These are phyloP conservation scores for Astropecten irregularis DNA, from an alignment of 53 echinoderm and acorn worm genomes.

Conservation along the genomic window DNA sequence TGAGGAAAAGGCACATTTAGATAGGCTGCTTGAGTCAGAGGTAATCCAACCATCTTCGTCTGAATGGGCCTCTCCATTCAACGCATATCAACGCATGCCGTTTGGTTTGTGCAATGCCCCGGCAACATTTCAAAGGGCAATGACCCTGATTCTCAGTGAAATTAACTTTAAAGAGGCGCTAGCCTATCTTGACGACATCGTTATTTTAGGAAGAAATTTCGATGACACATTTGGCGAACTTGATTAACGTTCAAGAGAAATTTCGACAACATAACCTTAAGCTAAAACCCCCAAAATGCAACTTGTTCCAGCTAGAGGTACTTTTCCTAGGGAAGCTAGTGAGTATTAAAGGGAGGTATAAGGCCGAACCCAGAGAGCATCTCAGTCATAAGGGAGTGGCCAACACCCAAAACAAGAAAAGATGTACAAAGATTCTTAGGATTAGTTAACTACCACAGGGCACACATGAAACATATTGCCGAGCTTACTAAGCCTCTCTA, in stretches of 20 bases:
- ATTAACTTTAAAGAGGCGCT: not conserved
- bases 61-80: not conserved
- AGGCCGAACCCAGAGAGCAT: not conserved
- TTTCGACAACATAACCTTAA: not conserved
- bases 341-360: not conserved
- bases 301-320: not conserved
- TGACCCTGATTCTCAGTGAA: not conserved
- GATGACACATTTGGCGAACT: not conserved
- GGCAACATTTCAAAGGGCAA: not conserved
- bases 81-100: not conserved
- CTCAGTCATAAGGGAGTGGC: not conserved
- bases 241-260: not conserved
- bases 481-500: not conserved
- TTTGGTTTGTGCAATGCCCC: constrained; percentile 1
- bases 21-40: not conserved
- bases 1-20: constrained; percentile 3
- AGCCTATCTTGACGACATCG: not conserved
- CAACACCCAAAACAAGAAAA: not conserved
- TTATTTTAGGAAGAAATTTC: not conserved
- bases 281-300: not conserved
- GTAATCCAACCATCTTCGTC: not conserved
- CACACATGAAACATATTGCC: not conserved
- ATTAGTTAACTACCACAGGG: constrained; percentile 2
- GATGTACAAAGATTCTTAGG: constrained; percentile 2
- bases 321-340: constrained; percentile 10